Percentiles rank a stretch among this genome's conserved stretches.
Evolutionary conservation across 2,113 vertebrate species (phyloP).

Genomic region (Neogobius melanostomus): DNA sequence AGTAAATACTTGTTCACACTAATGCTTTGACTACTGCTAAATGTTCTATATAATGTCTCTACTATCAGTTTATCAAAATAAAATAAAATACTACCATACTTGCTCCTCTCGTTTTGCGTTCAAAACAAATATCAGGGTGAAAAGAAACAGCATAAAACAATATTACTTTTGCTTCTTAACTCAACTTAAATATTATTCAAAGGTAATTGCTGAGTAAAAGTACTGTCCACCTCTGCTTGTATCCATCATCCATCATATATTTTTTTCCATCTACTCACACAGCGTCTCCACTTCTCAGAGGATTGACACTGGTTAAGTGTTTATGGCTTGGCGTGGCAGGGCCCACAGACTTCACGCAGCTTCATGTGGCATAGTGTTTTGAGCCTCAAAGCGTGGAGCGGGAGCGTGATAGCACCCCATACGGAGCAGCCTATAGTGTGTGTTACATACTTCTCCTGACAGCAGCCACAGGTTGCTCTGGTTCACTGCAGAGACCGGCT

Average conservation of each 20-base stretch:
- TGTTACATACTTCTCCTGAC: constrained; percentile 33
- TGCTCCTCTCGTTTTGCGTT: neutral
- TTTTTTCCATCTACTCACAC: constrained; percentile 3
- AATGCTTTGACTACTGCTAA: too few relatives aligned
- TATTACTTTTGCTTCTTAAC: neutral
- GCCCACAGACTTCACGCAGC: constrained; percentile 15
- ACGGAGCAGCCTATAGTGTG: constrained; percentile 36
- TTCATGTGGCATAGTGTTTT: constrained; percentile 34
- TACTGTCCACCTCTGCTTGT: neutral
- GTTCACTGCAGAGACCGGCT: constrained; percentile 24
- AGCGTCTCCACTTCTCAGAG: neutral
- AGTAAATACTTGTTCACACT: too few relatives aligned
- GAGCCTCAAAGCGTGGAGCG: constrained; percentile 28
- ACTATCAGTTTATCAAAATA: too few relatives aligned
- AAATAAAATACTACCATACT: too few relatives aligned
- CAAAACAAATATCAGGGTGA: neutral
- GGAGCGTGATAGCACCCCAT: constrained; percentile 29
- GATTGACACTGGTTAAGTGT: constrained; percentile 7
- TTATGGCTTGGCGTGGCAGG: constrained; percentile 21
- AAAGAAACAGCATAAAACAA: neutral
- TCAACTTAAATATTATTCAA: neutral
- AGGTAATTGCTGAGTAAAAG: neutral
- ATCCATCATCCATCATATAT: neutral
- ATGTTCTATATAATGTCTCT: too few relatives aligned
- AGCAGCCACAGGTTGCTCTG: constrained; percentile 30